Base-by-base conservation (phyloP, 2,888 invertebrate genomes). In the Minunthozetes semirufus region DNA sequence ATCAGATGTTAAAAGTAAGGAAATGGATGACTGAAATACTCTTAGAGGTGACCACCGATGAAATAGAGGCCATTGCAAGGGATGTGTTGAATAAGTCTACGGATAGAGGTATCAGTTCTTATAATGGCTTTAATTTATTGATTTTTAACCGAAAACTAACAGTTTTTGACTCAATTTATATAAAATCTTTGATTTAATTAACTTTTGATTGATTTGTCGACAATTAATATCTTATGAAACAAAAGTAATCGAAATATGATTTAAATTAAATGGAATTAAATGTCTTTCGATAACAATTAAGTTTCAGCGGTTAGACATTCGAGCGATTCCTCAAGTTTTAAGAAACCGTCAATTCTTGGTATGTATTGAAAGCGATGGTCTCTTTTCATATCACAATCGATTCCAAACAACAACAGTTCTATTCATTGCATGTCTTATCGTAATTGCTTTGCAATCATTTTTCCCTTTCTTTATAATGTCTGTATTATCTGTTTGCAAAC, bases 11-110 rank as follows among this genome's bases (percentile, higher is more conserved):
- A 22, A 68, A 19, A 68, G 68, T 68, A n/a, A 88, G 95, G 77
- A 88, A 90, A 77, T 89, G 91, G 79, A 87, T 97, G 84, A 97
- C 97, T 42, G 94, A 95, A 85, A 90, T 97, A 81, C 88, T 98
- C 77, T 87, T 97, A 80, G 93, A 94, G 83, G 95, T 95, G 81
- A 97, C 97, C 29, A 92, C 91, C 83, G 89, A 90, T 83, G 93
- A 94, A 87, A 92, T 97, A 82, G 86, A 88, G 81, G 86, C 86
- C 81, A 88, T 94, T 82, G 92, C 92, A 84, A 88, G 88, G 84
- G 94, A 94, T 86, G 91, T 93, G 83, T 87, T 90, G 85, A 89
- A 88, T 86, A 89, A 88, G 85, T 88, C 88, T 82, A 87, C 88
- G 85, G 91, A 92, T 25, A 68, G 68, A 92, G 92, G 92, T 92